phyloP scores from a whole-genome alignment of 2,113 vertebrate species.

The Psammodynastes pulverulentus region DNA sequence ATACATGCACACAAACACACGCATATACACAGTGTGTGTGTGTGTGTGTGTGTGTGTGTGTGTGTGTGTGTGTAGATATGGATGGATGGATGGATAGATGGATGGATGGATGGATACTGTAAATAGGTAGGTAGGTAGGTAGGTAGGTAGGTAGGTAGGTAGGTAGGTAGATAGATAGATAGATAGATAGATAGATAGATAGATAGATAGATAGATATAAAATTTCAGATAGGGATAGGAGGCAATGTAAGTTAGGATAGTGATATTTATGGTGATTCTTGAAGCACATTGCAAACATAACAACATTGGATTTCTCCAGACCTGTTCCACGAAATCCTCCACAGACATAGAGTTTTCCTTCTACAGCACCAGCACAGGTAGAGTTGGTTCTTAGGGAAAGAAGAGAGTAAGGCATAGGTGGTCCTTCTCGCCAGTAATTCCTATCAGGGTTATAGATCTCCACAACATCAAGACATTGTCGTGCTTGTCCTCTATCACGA shows the following conservation, averaged over 20 bases:
- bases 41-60: background rate
- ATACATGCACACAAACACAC: background rate
- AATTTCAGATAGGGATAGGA: background rate
- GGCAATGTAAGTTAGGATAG: background rate
- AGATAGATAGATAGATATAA: constrained; percentile 30
- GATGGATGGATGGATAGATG: no score
- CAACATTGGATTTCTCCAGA: constrained; percentile 44
- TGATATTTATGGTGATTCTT: background rate
- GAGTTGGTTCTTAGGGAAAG: constrained; percentile 84
- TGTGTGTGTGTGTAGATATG: no score
- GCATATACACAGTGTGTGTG: background rate
- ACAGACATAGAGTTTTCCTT: constrained; percentile 91
- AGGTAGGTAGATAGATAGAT: no score
- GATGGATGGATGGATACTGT: no score
- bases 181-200: no score
- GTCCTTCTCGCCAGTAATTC: constrained; percentile 89
- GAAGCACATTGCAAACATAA: background rate
- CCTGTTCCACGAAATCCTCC: constrained; percentile 94
- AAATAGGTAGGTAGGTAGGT: no score
- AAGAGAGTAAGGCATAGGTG: constrained; percentile 81
- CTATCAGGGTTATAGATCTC: constrained; percentile 93
- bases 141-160: no score
- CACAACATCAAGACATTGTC: constrained; percentile 86
- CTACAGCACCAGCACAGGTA: constrained; percentile 80
- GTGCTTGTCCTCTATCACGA: constrained; percentile 86